phyloP scores from a whole-genome alignment of 2,113 vertebrate species.

The Arvicanthis niloticus region DNA sequence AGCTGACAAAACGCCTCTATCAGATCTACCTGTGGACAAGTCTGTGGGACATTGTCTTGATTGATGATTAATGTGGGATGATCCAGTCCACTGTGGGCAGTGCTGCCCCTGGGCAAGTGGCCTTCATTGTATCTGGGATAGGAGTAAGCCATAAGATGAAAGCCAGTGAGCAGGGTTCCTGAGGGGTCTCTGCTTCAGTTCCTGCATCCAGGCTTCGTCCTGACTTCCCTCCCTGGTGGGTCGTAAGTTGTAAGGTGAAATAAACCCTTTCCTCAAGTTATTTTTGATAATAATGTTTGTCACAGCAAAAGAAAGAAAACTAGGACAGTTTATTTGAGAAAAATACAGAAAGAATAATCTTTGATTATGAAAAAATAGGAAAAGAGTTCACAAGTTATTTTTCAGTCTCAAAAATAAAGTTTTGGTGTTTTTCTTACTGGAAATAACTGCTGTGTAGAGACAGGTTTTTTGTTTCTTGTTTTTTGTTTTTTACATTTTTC shows the following conservation, averaged over 20 bases:
- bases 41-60: background rate
- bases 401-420: slow-evolving; percentile 53
- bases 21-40: background rate
- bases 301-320: background rate
- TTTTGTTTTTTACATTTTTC: too few relatives aligned
- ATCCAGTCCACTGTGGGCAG: background rate
- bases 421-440: slow-evolving; percentile 5
- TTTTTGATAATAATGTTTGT: background rate
- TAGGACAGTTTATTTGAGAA: slow-evolving; percentile 12
- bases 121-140: background rate
- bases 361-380: background rate
- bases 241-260: background rate
- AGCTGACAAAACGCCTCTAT: background rate
- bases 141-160: background rate
- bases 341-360: background rate
- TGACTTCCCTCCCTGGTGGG: background rate
- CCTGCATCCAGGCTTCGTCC: background rate
- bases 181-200: background rate
- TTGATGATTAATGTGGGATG: background rate
- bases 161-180: background rate
- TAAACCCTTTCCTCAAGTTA: background rate
- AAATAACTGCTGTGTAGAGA: slow-evolving; percentile 48
- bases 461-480: background rate
- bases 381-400: slow-evolving; percentile 19
- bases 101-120: background rate